phyloP scores from a whole-genome alignment of 2,797 vertebrate genomes.

The Falco biarmicus region DNA sequence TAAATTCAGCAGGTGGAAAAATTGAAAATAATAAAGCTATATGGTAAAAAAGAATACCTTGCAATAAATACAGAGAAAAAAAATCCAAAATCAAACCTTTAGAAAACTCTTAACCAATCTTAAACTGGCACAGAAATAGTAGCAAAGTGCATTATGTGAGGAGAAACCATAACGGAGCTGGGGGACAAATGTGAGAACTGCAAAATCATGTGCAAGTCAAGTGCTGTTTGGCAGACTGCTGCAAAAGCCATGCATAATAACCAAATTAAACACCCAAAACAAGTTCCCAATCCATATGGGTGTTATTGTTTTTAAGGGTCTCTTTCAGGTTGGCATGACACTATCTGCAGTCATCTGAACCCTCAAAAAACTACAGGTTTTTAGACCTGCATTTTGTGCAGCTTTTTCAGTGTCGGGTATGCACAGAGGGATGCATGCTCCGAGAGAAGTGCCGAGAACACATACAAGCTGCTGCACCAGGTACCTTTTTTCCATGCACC shows the following conservation, averaged over 20 bases:
- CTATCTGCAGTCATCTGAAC: not conserved
- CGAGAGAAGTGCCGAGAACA: not conserved
- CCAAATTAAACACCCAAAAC: not conserved
- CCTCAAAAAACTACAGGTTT: not conserved
- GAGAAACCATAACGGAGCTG: not conserved
- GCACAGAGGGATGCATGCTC: not conserved
- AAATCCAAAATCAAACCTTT: not conserved
- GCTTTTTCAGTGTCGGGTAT: not conserved
- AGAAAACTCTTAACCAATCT: not conserved
- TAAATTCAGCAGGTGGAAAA: not conserved
- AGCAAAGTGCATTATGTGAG: not conserved
- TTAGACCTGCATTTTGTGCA: not conserved
- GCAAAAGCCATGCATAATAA: not conserved
- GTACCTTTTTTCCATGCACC: not conserved
- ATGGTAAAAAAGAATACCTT: not conserved
- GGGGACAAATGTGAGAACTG: not conserved
- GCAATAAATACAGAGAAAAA: not conserved
- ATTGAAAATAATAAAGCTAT: not conserved
- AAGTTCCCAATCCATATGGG: not conserved
- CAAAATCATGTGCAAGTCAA: not conserved
- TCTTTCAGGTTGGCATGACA: not conserved
- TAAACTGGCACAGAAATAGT: not conserved
- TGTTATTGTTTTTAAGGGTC: not conserved
- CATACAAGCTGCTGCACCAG: not conserved
- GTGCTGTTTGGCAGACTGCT: not conserved